phyloP scores from a whole-genome alignment of 1,140 invertebrate species.

The Lordiphosa stackelbergi region DNA sequence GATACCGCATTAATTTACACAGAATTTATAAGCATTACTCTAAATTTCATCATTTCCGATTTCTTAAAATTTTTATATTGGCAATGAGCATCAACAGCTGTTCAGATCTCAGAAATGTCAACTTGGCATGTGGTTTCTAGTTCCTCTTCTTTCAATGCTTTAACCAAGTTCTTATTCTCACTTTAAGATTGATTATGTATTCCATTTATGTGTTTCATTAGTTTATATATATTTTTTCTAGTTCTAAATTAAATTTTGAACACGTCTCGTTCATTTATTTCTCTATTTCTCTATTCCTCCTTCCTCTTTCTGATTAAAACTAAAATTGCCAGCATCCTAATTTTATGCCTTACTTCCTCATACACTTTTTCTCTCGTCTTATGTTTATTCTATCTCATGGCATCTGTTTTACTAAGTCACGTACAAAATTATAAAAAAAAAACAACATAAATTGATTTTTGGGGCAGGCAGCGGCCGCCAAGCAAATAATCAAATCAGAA shows the following conservation, averaged over 20 bases:
- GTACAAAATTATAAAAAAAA: slow-evolving; percentile 48
- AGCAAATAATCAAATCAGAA: slow-evolving; percentile 67
- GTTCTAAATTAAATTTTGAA: neutral
- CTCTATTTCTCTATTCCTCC: slow-evolving; percentile 8
- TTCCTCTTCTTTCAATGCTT: no score
- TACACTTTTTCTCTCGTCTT: neutral
- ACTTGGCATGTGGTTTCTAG: no score
- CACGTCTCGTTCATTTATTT: slow-evolving; percentile 1
- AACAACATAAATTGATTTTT: slow-evolving; percentile 61
- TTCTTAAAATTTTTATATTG: no score
- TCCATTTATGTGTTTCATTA: no score
- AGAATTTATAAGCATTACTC: no score
- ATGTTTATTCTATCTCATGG: slow-evolving; percentile 3
- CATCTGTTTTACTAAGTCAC: slow-evolving; percentile 46
- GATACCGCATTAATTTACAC: no score
- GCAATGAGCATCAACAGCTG: no score
- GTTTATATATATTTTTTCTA: neutral
- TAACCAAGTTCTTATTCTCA: no score
- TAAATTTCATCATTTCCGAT: no score
- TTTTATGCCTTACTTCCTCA: neutral
- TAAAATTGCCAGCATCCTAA: no score
- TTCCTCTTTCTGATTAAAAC: neutral
- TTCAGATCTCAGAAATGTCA: no score
- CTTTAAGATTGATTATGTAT: no score
- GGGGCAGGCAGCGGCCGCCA: slow-evolving; percentile 29